Evolutionary conservation across 2,888 invertebrate genomes (phyloP).

Genomic region (Epistrophe grossulariae): DNA sequence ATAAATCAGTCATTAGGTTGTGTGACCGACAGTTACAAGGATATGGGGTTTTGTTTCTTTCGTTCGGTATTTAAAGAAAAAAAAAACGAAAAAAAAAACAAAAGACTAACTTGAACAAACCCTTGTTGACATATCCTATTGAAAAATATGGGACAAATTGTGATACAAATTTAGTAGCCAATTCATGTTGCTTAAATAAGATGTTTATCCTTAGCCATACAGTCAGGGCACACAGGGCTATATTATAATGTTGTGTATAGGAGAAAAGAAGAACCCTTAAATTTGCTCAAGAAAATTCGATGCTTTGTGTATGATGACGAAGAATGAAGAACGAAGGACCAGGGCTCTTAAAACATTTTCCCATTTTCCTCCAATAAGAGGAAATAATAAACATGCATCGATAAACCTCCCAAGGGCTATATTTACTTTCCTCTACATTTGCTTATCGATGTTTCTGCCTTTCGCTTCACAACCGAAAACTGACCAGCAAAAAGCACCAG

Average conservation of each 20-base stretch:
- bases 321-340: not conserved
- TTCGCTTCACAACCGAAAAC: constrained; percentile 18
- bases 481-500: constrained; percentile 26
- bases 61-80: constrained; percentile 3
- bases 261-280: constrained; percentile 32
- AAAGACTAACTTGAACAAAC: constrained; percentile 39
- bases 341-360: constrained; percentile 44
- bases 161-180: constrained; percentile 40
- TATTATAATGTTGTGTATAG: not conserved
- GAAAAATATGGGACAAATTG: constrained; percentile 50
- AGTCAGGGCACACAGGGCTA: not conserved
- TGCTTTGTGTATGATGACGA: constrained; percentile 11
- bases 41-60: constrained; percentile 48
- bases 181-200: constrained; percentile 39
- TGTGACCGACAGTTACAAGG: constrained; percentile 72
- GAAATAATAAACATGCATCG: constrained; percentile 55
- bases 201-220: constrained; percentile 26
- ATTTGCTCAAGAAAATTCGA: constrained; percentile 28
- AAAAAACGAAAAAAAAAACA: not conserved
- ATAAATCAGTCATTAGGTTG: constrained; percentile 73
- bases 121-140: constrained; percentile 55
- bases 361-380: constrained; percentile 45
- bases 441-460: constrained; percentile 65
- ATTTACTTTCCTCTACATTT: constrained; percentile 67
- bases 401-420: constrained; percentile 54